Evolutionary conservation across 2,797 vertebrate species (phyloP), one percentile per base, ranked within the genome.

Genomic region (Onychomys arenicola): DNA sequence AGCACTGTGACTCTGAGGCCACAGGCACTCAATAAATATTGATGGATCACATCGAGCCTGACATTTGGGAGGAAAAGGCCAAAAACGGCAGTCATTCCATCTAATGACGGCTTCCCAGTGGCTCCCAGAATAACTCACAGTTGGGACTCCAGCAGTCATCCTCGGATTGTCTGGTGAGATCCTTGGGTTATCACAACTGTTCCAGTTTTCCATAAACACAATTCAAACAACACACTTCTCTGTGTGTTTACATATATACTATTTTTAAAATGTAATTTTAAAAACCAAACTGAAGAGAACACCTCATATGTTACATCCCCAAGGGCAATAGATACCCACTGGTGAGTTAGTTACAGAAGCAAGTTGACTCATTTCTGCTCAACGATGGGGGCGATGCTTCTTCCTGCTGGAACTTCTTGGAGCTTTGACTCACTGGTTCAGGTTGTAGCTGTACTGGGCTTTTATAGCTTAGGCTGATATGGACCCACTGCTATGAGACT

Each of bases 1-100:
- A 0, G 61, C 69, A 40, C 88, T 25, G 0, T 96, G 63, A 40
- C 83, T 95, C 71, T 21, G 2, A 46, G 59, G 49, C 73, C 21
- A 89, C 82, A 92, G 71, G 11, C 95, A 97, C 94, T 97, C 95
- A 89, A 86, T 92, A 96, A 96, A 96, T 94, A 97, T 83, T 96
- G 94, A 95, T 92, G 82, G 90, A 97, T 97, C 96, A 92, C 17
- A 37, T 80, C 55, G 78, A 96, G 86, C 57, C 85, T 97, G 95
- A 96, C 93, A 95, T 96, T 93, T 97, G 90, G 92, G 90, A 94
- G 78, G 91, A 95, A 97, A 96, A 75, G 59, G 87, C 71, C 80
- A 69, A 86, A 82, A 81, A 25, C 10, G 29, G 6, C 85, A 80
- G 43, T 92, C 55, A 55, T 85, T 80, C 89, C 55, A 92, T 86